Percentiles rank a stretch among this genome's conserved stretches.
These are phyloP conservation scores for Lepidurus packardi DNA, from an alignment of 1,140 invertebrate genomes.

Conservation along the genomic window DNA sequence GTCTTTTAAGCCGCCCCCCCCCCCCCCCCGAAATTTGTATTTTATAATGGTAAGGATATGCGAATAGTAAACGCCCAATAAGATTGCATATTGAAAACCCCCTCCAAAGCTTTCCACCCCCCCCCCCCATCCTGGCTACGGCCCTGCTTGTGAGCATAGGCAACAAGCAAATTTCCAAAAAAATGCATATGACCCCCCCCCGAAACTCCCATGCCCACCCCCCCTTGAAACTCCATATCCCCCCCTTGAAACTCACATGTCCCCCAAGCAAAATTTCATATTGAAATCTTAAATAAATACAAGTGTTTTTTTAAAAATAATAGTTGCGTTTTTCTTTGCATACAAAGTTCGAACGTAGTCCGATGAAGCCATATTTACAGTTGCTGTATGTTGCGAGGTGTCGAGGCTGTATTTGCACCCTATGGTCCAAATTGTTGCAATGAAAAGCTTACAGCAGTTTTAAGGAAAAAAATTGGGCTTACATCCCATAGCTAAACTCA, in stretches of 20 bases:
- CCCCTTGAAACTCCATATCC: too few relatives aligned
- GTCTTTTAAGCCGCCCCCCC: neutral
- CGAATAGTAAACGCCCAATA: neutral
- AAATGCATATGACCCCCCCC: neutral
- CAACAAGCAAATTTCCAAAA: neutral
- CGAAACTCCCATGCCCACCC: too few relatives aligned
- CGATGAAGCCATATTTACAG: too few relatives aligned
- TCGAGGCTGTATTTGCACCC: too few relatives aligned
- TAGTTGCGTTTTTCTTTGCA: too few relatives aligned
- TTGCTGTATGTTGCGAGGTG: too few relatives aligned
- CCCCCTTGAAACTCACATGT: neutral
- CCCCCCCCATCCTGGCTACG: neutral
- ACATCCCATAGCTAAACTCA: too few relatives aligned
- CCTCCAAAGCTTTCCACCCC: neutral
- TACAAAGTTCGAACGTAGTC: too few relatives aligned
- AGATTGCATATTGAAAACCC: neutral
- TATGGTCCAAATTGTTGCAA: too few relatives aligned
- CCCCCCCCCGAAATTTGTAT: neutral
- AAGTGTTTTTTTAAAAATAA: neutral
- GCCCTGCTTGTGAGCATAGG: neutral
- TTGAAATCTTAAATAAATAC: neutral
- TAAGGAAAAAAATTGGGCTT: too few relatives aligned
- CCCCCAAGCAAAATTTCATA: neutral
- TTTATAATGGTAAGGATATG: neutral
- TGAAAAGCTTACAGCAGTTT: too few relatives aligned